phyloP scores from a whole-genome alignment of 2,113 vertebrate species.

The Arenaria interpres region DNA sequence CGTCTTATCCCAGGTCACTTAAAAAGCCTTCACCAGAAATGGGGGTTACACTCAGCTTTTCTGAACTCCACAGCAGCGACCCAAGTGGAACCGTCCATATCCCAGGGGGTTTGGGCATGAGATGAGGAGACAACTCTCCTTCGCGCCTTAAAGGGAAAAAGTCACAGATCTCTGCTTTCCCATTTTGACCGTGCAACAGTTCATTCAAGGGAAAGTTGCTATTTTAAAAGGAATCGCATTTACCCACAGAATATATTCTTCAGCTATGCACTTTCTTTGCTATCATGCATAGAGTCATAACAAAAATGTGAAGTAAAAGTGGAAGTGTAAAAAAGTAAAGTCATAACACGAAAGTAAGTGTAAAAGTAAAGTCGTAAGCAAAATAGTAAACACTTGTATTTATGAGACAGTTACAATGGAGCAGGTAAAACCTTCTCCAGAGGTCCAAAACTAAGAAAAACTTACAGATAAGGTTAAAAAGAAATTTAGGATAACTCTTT shows the following conservation, averaged over 20 bases:
- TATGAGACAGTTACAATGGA: background rate
- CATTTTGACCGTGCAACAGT: background rate
- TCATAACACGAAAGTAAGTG: too few relatives aligned
- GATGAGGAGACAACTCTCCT: background rate
- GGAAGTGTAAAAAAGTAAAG: too few relatives aligned
- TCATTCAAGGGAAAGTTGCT: background rate
- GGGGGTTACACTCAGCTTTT: background rate
- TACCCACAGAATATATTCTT: background rate
- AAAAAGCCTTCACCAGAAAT: background rate
- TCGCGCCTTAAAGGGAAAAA: background rate
- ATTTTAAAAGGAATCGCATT: background rate
- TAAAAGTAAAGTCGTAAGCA: background rate
- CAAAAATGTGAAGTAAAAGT: background rate
- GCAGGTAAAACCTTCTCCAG: background rate
- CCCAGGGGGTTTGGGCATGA: background rate
- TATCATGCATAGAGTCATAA: background rate
- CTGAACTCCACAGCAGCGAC: background rate
- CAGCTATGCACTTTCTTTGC: background rate
- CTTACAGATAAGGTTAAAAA: background rate
- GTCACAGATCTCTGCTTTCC: background rate
- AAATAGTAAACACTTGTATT: background rate
- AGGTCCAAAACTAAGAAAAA: background rate
- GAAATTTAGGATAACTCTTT: background rate
- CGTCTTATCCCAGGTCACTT: background rate
- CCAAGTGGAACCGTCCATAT: background rate